Percentiles rank a stretch among this genome's conserved stretches.
Evolutionary conservation across 92 coral and sea anemone genomes (phyloP).

Genomic region (Porites divaricata): DNA sequence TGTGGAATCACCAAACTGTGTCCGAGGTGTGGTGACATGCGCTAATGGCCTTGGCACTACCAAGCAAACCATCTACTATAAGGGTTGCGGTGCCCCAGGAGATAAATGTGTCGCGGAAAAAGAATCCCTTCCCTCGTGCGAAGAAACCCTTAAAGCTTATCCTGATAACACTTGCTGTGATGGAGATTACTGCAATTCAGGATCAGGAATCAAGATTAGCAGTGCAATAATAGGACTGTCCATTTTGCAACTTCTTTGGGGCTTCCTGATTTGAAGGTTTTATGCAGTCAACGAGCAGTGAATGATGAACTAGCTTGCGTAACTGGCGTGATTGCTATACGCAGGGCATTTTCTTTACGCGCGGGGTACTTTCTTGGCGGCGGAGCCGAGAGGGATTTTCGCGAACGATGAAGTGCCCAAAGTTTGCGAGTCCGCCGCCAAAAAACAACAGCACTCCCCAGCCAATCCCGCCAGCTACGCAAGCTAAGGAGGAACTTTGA

Average conservation of each 20-base stretch:
- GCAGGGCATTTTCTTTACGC: no score
- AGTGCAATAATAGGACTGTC: no score
- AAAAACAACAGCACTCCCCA: no score
- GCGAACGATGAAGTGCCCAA: no score
- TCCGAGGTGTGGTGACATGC: background rate
- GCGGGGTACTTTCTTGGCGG: no score
- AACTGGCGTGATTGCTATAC: no score
- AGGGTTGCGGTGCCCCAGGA: background rate
- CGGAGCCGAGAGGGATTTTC: no score
- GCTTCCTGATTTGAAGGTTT: background rate
- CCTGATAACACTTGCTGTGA: background rate
- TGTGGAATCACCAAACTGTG: background rate
- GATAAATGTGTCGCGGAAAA: background rate
- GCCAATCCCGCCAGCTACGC: no score
- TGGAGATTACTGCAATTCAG: background rate
- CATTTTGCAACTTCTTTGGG: background rate
- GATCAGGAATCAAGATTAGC: background rate
- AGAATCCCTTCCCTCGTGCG: background rate
- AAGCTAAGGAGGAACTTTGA: no score
- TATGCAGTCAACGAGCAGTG: no score
- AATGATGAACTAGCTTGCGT: no score
- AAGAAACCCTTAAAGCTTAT: background rate
- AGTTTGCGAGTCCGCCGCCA: no score
- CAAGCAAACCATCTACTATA: background rate
- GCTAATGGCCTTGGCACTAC: background rate